A percentile compares a stretch with the other conserved stretches of the same genome.
These are phyloP conservation scores for Parapristionchus giblindavisi DNA, from an alignment of 2,888 invertebrate species.

Conservation along the genomic window DNA sequence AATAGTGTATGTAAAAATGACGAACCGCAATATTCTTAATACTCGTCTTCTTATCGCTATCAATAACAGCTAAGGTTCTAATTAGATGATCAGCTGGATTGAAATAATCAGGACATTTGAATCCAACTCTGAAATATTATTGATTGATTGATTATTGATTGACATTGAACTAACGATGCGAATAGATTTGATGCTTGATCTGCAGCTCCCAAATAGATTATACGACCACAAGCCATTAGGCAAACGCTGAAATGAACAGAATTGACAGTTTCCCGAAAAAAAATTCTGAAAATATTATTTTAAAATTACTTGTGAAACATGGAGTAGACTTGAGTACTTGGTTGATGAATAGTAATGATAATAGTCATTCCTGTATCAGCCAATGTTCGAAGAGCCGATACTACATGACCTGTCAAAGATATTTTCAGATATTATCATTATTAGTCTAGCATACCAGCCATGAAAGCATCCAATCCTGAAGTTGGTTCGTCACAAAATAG, in stretches of 20 bases:
- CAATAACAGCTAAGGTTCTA: conserved; percentile 60
- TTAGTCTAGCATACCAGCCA: conserved; percentile 51
- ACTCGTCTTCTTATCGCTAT: conserved; percentile 40
- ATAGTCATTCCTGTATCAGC: conserved; percentile 83
- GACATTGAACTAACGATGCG: conserved; percentile 60
- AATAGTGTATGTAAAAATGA: not conserved
- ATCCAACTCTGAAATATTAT: conserved; percentile 53
- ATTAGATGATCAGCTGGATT: conserved; percentile 71
- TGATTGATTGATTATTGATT: conserved; percentile 23
- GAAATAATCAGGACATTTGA: conserved; percentile 67
- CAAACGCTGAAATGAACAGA: conserved; percentile 71
- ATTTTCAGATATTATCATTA: not conserved
- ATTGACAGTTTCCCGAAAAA: too few species aligned
- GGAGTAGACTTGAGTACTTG: conserved; percentile 86
- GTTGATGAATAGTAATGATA: conserved; percentile 91
- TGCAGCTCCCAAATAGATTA: conserved; percentile 83
- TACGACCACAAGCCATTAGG: conserved; percentile 89
- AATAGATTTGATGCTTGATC: conserved; percentile 83
- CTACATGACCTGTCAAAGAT: conserved; percentile 47
- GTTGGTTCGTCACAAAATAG: conserved; percentile 75
- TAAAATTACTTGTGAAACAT: conserved; percentile 80
- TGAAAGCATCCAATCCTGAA: conserved; percentile 73
- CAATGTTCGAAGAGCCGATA: conserved; percentile 50
- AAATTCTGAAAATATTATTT: too few species aligned
- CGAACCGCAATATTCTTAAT: conserved; percentile 31